phyloP scores from a whole-genome alignment of 2,888 invertebrate genomes.

The Acrobeloides nanus region DNA sequence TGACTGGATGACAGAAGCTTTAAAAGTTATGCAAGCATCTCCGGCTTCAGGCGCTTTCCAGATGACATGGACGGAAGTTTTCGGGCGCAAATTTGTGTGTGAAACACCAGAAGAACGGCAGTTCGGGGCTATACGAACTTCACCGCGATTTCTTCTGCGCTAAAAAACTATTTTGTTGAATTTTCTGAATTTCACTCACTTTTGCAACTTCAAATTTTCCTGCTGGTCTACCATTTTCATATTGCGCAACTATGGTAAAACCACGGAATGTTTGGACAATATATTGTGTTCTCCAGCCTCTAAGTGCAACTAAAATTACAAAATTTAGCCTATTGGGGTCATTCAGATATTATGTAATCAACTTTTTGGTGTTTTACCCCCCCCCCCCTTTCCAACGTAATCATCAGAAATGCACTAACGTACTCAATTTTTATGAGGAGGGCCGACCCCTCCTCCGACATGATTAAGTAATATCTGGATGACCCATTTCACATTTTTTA shows the following conservation, averaged over 20 bases:
- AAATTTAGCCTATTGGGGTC: neutral
- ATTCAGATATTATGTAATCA: no score
- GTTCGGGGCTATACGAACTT: conserved; percentile 47
- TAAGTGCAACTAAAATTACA: conserved; percentile 35
- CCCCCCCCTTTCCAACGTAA: no score
- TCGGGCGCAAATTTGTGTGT: conserved; percentile 48
- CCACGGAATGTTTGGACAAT: conserved; percentile 54
- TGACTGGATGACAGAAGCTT: conserved; percentile 51
- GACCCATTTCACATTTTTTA: neutral
- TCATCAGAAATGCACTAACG: no score
- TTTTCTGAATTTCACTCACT: conserved; percentile 12
- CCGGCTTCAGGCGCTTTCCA: conserved; percentile 50
- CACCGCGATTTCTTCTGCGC: conserved; percentile 28
- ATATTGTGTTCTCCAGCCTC: conserved; percentile 49
- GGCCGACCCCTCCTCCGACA: no score
- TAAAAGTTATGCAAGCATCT: conserved; percentile 43
- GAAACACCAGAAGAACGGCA: conserved; percentile 46
- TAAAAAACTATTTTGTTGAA: conserved; percentile 3
- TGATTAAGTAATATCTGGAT: no score
- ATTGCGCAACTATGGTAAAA: conserved; percentile 45
- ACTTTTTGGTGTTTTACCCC: no score
- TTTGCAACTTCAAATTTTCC: conserved; percentile 48
- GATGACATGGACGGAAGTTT: conserved; percentile 44
- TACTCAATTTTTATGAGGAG: no score
- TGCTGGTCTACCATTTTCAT: conserved; percentile 37